Percentiles rank a stretch among this genome's conserved stretches.
phyloP scores from a whole-genome alignment of 2,888 invertebrate species.

The Catocala fraxini region DNA sequence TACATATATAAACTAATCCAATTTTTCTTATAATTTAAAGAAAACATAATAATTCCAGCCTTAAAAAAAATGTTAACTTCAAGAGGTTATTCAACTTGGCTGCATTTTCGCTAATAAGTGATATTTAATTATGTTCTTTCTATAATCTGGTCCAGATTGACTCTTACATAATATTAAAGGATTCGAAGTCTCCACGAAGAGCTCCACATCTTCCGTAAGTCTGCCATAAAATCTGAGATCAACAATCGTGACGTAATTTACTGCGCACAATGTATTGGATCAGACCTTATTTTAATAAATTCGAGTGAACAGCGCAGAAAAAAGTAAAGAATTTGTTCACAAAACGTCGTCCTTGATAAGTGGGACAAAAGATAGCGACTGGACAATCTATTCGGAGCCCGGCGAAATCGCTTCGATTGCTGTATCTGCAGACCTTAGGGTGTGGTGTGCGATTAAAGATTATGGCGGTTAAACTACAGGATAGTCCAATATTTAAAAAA shows the following conservation, averaged over 20 bases:
- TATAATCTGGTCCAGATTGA: background rate
- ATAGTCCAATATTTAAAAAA: too few species aligned
- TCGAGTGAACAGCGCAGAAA: constrained; percentile 52
- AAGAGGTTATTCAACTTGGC: too few species aligned
- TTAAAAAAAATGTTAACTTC: too few species aligned
- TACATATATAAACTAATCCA: too few species aligned
- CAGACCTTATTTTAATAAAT: constrained; percentile 59
- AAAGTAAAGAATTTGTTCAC: constrained; percentile 60
- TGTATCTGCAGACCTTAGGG: constrained; percentile 54
- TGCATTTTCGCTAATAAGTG: too few species aligned
- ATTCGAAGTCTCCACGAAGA: background rate
- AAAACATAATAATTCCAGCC: too few species aligned
- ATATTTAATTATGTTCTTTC: too few species aligned
- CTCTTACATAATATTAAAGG: background rate
- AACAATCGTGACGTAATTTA: constrained; percentile 49
- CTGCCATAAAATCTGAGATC: constrained; percentile 33
- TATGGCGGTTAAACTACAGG: constrained; percentile 1
- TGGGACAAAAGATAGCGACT: constrained; percentile 58
- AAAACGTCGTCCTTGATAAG: constrained; percentile 58
- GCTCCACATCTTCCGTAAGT: constrained; percentile 12
- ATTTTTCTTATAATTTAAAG: too few species aligned
- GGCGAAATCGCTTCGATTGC: constrained; percentile 58
- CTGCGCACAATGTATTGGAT: constrained; percentile 48
- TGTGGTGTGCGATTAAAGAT: constrained; percentile 18
- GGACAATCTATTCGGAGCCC: constrained; percentile 61